Evolutionary conservation across 2,888 invertebrate species (phyloP).

Genomic region (Ditylenchus weischeri): DNA sequence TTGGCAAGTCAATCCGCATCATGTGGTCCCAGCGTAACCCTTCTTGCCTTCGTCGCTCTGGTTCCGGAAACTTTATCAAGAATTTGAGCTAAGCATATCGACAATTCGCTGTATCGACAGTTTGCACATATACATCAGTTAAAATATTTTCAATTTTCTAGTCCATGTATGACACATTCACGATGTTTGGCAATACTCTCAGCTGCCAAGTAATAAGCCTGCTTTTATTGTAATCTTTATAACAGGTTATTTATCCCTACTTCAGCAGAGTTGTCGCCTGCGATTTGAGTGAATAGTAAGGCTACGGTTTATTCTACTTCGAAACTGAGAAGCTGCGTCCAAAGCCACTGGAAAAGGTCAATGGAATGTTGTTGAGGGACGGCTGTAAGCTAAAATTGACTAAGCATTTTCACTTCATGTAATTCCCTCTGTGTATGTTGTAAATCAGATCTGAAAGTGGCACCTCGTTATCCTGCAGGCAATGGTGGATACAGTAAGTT

Average conservation of each 20-base stretch:
- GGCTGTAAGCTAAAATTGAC: conserved; percentile 68
- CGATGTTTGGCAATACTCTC: conserved; percentile 94
- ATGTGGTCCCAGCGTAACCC: conserved; percentile 97
- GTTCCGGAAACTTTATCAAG: conserved; percentile 98
- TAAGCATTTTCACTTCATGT: background rate
- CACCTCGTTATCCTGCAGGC: conserved; percentile 5
- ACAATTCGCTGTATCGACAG: conserved; percentile 98
- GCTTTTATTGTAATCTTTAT: background rate
- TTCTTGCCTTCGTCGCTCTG: conserved; percentile 83
- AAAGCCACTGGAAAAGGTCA: conserved; percentile 96
- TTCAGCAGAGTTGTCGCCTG: conserved; percentile 58
- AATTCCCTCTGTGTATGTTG: conserved; percentile 63
- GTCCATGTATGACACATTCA: conserved; percentile 98
- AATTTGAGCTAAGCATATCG: conserved; percentile 94
- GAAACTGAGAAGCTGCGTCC: conserved; percentile 50
- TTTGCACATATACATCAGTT: too few species aligned
- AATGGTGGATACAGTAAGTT: conserved; percentile 7
- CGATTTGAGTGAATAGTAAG: conserved; percentile 62
- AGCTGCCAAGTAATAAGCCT: conserved; percentile 85
- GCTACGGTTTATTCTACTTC: conserved; percentile 60
- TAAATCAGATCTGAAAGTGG: background rate
- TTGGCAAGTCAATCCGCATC: too few species aligned
- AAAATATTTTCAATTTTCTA: too few species aligned
- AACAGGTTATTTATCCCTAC: background rate
- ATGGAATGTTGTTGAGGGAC: conserved; percentile 96